phyloP scores from a whole-genome alignment of 2,113 vertebrate genomes.

The Copsychus sechellarum region DNA sequence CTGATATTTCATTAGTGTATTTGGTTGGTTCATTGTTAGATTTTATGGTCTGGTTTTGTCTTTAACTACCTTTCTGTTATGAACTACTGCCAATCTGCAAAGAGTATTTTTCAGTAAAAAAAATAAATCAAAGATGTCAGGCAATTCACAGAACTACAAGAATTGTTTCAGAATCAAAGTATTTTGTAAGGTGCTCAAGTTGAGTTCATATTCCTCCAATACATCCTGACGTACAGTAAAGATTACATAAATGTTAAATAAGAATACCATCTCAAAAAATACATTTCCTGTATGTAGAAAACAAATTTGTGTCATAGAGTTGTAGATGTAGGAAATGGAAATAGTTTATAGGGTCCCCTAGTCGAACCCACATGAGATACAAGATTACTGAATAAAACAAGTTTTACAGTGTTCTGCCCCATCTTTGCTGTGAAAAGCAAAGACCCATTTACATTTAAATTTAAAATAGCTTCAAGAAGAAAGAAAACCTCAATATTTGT shows the following conservation, averaged over 20 bases:
- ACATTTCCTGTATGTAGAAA: background rate
- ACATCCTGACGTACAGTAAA: background rate
- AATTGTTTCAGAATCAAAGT: background rate
- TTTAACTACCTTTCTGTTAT: background rate
- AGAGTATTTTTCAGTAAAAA: background rate
- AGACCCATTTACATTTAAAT: constrained; percentile 21
- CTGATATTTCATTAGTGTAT: background rate
- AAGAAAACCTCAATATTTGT: background rate
- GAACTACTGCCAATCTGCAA: background rate
- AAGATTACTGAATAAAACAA: background rate
- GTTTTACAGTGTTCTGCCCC: background rate
- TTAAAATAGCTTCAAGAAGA: background rate
- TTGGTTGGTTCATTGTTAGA: background rate
- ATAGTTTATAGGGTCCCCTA: background rate
- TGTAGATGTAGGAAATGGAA: constrained; percentile 8
- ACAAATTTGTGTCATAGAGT: background rate
- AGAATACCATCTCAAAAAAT: constrained; percentile 21
- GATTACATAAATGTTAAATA: constrained; percentile 28
- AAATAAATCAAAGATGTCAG: background rate
- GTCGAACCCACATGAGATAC: background rate
- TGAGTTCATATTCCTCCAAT: background rate
- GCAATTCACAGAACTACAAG: background rate
- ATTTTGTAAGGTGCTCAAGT: background rate
- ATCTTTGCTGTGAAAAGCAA: background rate
- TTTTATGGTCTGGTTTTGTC: background rate